Evolutionary conservation across 2,888 invertebrate genomes (phyloP).

Genomic region (Poecilus cupreus): DNA sequence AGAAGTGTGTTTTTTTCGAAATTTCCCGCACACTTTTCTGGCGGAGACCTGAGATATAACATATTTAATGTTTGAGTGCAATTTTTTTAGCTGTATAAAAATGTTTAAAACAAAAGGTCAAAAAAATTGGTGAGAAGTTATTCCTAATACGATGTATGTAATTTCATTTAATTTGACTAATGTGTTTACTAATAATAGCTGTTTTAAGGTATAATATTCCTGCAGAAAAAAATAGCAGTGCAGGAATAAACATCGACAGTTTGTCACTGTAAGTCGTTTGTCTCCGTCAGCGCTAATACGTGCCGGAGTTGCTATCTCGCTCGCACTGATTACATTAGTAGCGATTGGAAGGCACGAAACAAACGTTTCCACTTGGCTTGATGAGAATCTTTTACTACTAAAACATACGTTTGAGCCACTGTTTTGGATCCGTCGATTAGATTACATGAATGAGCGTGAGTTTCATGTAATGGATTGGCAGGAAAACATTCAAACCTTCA

Average conservation of each 20-base stretch:
- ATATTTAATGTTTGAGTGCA: no score
- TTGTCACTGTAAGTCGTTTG: conserved; percentile 4
- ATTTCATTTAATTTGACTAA: no score
- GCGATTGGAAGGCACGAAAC: conserved; percentile 13
- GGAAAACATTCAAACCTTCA: conserved; percentile 24
- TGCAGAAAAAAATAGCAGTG: no score
- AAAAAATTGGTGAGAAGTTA: no score
- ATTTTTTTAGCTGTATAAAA: no score
- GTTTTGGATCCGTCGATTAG: conserved; percentile 9
- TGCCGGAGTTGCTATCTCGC: neutral
- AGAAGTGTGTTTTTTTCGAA: no score
- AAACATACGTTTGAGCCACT: conserved; percentile 16
- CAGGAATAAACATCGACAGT: neutral
- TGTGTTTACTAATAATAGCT: no score
- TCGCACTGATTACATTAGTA: conserved; percentile 16
- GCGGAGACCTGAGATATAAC: no score
- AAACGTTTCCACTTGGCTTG: conserved; percentile 12
- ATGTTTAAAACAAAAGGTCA: no score
- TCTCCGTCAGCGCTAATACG: neutral
- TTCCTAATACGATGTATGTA: no score
- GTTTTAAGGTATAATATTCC: no score
- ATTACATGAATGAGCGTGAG: conserved; percentile 28
- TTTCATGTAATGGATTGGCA: conserved; percentile 24
- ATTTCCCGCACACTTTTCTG: no score
- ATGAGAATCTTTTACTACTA: conserved; percentile 11